Evolutionary conservation across 2,888 invertebrate genomes (phyloP).

Genomic region (Drosophila macrospina): DNA sequence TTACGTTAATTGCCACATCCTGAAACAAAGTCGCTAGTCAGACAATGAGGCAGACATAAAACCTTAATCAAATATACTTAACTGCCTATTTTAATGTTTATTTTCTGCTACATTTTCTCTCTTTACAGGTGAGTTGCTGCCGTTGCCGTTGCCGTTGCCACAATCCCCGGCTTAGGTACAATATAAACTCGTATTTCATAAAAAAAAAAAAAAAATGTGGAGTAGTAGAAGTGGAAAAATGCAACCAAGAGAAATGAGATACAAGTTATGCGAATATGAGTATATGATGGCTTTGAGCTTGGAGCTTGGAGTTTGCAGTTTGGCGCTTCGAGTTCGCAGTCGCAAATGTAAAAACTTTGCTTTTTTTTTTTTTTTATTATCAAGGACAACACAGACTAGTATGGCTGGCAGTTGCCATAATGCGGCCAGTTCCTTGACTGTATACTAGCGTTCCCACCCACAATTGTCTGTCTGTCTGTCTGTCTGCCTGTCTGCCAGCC

Average conservation of each 20-base stretch:
- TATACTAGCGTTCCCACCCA: slow-evolving; percentile 3
- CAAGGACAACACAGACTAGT: slow-evolving; percentile 56
- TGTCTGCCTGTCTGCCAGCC: not conserved
- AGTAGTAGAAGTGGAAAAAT: no score
- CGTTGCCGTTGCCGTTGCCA: slow-evolving; percentile 41
- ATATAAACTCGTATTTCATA: slow-evolving; percentile 57
- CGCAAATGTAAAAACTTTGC: slow-evolving; percentile 61
- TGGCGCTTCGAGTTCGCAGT: slow-evolving; percentile 13
- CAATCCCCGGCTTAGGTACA: slow-evolving; percentile 24
- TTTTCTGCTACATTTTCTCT: slow-evolving; percentile 64
- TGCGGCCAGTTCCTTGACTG: not conserved
- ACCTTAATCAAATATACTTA: slow-evolving; percentile 74
- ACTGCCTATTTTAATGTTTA: slow-evolving; percentile 71
- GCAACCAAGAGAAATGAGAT: slow-evolving; percentile 33
- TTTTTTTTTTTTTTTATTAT: slow-evolving; percentile 74
- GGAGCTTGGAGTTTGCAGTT: slow-evolving; percentile 17
- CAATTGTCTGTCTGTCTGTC: not conserved
- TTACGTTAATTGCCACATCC: slow-evolving; percentile 59
- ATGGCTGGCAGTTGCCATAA: slow-evolving; percentile 43
- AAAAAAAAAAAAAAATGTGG: no score
- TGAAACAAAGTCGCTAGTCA: slow-evolving; percentile 30
- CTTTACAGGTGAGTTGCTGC: slow-evolving; percentile 75
- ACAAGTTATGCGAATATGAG: slow-evolving; percentile 11
- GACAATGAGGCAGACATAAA: slow-evolving; percentile 63
- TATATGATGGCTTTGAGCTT: slow-evolving; percentile 27